Base-by-base conservation (phyloP, 1,140 invertebrate species). In the Dysdera silvatica region DNA sequence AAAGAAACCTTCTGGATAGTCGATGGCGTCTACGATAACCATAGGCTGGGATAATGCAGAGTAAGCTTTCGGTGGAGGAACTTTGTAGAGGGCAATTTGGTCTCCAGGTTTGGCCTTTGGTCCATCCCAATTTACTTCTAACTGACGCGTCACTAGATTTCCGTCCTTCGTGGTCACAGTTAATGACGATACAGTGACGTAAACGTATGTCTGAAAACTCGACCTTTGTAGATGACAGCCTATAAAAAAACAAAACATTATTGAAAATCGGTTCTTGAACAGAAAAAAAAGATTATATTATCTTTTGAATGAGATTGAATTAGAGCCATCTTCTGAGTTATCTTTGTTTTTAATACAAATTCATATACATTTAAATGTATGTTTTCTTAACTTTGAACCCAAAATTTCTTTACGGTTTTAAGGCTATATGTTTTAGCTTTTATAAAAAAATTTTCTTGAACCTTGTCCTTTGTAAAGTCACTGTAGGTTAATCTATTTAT, bases 121-220 rank as follows among this genome's bases (percentile, higher is more conserved):
- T 0, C 20, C 33, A 5, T 61, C 35, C 72, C 72, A 73, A 35
- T 71, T 66, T 12, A 72, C 29, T 53, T 71, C 69, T 8, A 73
- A 24, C 35, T 60, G 67, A 16, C 72, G 56, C 18, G 67, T 43
- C 6, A 45, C 32, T 26, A 65, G 49, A 0, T 32, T 35, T 6
- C 56, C 37, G 6, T 52, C 4, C 3, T 29, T 64, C 0, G 33
- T 33, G 12, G 47, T 43, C 1, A 43, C 61, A 6, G 18, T 23
- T 2, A 67, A 29, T 2, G 68, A 67, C 4, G 68, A 67, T 6
- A 69, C 58, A 1, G 68, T 67, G 4, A 69, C 16, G 33, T 65
- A 69, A 20, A 68, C 56, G 31, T 29, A 14, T 2, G 18, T 23
- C 33, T 4, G 4, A 5, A n/a, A n/a, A n/a, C 4, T 2, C 3